A percentile compares a stretch with the other conserved stretches of the same genome.
phyloP scores from a whole-genome alignment of 2,888 invertebrate genomes.

The Dastarcus helophoroides region DNA sequence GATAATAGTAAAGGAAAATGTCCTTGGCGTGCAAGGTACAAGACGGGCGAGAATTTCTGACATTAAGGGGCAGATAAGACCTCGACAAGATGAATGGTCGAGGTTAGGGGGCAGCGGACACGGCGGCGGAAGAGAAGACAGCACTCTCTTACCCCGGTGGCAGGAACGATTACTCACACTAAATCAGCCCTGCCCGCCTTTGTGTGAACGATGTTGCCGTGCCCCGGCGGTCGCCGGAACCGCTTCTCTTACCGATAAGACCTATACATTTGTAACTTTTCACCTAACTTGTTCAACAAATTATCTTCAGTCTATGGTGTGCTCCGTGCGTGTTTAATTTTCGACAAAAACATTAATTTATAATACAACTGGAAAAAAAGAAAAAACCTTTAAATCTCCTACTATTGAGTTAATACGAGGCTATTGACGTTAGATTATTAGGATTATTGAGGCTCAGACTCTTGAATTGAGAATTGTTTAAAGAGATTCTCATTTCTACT shows the following conservation, averaged over 20 bases:
- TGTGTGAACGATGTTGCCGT: no score
- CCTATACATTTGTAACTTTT: slow-evolving; percentile 36
- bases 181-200: slow-evolving; percentile 22
- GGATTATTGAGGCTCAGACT: no score
- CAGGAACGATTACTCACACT: slow-evolving; percentile 33
- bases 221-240: slow-evolving; percentile 31
- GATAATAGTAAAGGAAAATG: slow-evolving; percentile 5
- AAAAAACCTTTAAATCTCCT: no score
- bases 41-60: neutral
- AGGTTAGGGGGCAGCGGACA: slow-evolving; percentile 35
- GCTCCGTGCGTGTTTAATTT: no score
- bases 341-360: no score
- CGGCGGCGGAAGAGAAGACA: slow-evolving; percentile 36
- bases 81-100: slow-evolving; percentile 35
- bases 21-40: slow-evolving; percentile 5
- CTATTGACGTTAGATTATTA: no score
- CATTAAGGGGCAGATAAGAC: slow-evolving; percentile 22
- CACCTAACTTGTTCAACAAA: no score
- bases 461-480: no score
- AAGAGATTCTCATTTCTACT: no score
- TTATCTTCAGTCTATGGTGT: no score
- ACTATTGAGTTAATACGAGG: no score
- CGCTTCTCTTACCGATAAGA: slow-evolving; percentile 35
- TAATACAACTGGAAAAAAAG: no score
- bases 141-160: slow-evolving; percentile 36